These are phyloP conservation scores for Melozone crissalis DNA, from an alignment of 2,113 vertebrate genomes.

Conservation along the genomic window DNA sequence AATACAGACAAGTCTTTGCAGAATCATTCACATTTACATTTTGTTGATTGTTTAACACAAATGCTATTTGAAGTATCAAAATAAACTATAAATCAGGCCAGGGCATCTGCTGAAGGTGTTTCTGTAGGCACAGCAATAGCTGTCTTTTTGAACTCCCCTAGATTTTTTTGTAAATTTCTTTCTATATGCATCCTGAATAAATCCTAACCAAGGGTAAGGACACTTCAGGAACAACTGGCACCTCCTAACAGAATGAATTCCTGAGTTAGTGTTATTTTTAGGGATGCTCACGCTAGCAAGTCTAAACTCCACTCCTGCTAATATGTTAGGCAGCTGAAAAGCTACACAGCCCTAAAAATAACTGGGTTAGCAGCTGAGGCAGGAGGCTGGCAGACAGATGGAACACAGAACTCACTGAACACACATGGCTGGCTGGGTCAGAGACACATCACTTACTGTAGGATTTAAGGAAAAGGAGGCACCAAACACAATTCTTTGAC, in stretches of 20 bases:
- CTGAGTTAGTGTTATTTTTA: slow-evolving; percentile 62
- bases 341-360: slow-evolving; percentile 64
- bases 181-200: not conserved
- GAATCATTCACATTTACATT: not conserved
- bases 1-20: not conserved
- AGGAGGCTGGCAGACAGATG: slow-evolving; percentile 24
- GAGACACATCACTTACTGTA: not conserved
- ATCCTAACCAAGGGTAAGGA: not conserved
- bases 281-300: slow-evolving; percentile 44
- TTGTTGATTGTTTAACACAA: not conserved
- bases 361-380: slow-evolving; percentile 19
- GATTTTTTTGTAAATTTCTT: not conserved
- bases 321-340: slow-evolving; percentile 52
- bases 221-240: slow-evolving; percentile 2
- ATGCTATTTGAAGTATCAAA: not conserved
- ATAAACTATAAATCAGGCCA: not conserved
- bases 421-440: not conserved
- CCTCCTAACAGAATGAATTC: slow-evolving; percentile 23
- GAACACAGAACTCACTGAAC: not conserved
- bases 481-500: not conserved
- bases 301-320: slow-evolving; percentile 30
- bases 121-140: not conserved
- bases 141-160: not conserved
- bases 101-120: not conserved
- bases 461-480: not conserved